A percentile compares a stretch with the other conserved stretches of the same genome.
Conservation (phyloP, 2,888 invertebrate species). For the Trissolcus brochymenae region DNA sequence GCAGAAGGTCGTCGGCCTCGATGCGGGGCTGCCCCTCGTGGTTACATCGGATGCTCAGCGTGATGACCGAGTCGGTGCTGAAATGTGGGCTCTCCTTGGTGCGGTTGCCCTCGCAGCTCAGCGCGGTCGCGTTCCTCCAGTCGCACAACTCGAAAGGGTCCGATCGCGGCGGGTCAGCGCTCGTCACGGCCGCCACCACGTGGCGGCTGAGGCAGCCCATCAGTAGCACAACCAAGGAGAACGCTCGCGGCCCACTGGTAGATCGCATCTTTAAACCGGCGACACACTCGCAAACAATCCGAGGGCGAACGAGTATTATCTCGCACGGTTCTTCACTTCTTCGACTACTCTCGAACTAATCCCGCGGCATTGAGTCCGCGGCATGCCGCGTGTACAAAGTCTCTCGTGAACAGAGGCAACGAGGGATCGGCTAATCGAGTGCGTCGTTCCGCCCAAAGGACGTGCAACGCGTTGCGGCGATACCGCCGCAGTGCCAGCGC, state of each 20-base stretch:
- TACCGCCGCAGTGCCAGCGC: conserved; percentile 48
- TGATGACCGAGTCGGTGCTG: conserved; percentile 81
- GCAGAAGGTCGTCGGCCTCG: conserved; percentile 81
- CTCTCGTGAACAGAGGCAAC: conserved; percentile 36
- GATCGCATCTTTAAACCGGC: conserved; percentile 50
- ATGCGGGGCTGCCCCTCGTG: conserved; percentile 18
- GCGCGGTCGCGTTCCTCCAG: conserved; percentile 78
- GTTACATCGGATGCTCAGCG: conserved; percentile 65
- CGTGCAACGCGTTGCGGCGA: conserved; percentile 52
- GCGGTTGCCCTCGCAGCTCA: conserved; percentile 83
- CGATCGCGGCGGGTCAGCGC: conserved; percentile 79
- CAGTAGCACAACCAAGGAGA: conserved; percentile 46
- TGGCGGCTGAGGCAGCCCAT: conserved; percentile 56
- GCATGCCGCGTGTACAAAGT: conserved; percentile 21
- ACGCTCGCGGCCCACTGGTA: conserved; percentile 23
- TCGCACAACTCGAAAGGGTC: conserved; percentile 92
- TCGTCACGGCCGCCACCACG: conserved; percentile 72
- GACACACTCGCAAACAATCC: conserved; percentile 31
- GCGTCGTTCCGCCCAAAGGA: conserved; percentile 56
- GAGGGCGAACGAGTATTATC: conserved; percentile 49
- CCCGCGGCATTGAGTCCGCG: conserved; percentile 14
- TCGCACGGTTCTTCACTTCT: conserved; percentile 35
- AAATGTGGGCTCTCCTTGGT: conserved; percentile 80
- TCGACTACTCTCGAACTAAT: conserved; percentile 20
- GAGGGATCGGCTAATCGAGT: conserved; percentile 50